Evolutionary conservation across 2,888 invertebrate genomes (phyloP), one percentile per base, ranked within the genome.

Genomic region (Thelaira solivaga): DNA sequence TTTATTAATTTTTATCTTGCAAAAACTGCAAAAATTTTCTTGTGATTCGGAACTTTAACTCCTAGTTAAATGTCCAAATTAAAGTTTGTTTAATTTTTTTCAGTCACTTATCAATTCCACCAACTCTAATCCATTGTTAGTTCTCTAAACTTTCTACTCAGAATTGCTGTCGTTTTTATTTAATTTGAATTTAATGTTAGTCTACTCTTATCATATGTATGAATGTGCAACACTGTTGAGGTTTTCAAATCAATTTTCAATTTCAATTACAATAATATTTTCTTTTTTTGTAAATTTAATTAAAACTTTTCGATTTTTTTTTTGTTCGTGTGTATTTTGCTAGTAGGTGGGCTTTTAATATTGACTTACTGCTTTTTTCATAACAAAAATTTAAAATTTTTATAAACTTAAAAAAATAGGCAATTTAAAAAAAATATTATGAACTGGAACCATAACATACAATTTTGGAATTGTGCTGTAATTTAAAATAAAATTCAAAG

Each of bases 201-300:
- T 59, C 31, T 51, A 64, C 16, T 62, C 26, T 29, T 61, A 43
- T 34, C 18, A 36, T 53, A 13, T n/a, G n/a, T n/a, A n/a, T 49
- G 22, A 31, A 61, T 51, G 8, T 29, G 51, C 34, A 73, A 77
- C 69, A 71, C 45, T 78, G 78, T 78, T 78, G 78, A 74, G 74
- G 78, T 71, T 78, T 78, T 65, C 69, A 74, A 74, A 78, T 71
- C 45, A 67, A 76, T 65, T 76, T 71, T 39, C 71, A 64, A 61
- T 78, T 69, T 74, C 43, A 69, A 49, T 69, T 57, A 61, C 53
- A 71, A 26, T 31, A 24, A 57, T 36, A 24, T 65, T 71, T 43
- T 7, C 4, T 59, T 2, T 4, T 57, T 49, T 67, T 76, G 20
- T 39, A 74, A 78, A 74, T 78, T 74, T 65, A 78, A 78, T 78